A percentile compares a stretch with the other conserved stretches of the same genome.
phyloP scores from a whole-genome alignment of 2,113 vertebrate genomes.

The Gobius niger region DNA sequence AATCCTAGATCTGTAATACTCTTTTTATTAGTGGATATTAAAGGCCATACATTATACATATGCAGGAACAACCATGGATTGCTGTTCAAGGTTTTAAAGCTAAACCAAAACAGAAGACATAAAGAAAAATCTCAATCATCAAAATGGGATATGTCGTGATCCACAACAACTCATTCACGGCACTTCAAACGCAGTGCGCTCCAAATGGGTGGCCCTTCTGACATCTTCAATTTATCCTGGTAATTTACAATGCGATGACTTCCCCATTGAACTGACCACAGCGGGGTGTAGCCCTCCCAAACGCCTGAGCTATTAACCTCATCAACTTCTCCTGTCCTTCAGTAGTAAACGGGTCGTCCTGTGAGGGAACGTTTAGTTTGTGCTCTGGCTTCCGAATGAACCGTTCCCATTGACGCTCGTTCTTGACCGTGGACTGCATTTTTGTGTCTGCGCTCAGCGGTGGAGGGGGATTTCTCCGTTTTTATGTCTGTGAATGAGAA shows the following conservation, averaged over 20 bases:
- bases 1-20: too few species aligned
- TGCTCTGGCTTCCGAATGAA: background rate
- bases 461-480: constrained; percentile 25
- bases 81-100: too few species aligned
- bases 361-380: constrained; percentile 3
- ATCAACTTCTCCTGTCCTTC: background rate
- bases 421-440: constrained; percentile 14
- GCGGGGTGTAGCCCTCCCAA: background rate
- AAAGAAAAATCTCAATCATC: too few species aligned
- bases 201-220: background rate
- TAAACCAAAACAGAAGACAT: too few species aligned
- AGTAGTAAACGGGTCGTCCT: constrained; percentile 6
- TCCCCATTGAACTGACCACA: background rate
- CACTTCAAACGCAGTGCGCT: background rate
- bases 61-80: too few species aligned
- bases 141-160: too few species aligned
- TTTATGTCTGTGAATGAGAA: constrained; percentile 23
- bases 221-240: background rate
- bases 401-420: background rate
- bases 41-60: too few species aligned
- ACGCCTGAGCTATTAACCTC: constrained; percentile 8
- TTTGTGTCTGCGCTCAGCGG: background rate
- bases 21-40: too few species aligned
- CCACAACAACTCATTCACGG: background rate
- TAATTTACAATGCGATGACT: constrained; percentile 4